Base-by-base conservation (phyloP, 2,797 vertebrate species). In the Brachyalestes nurse region DNA sequence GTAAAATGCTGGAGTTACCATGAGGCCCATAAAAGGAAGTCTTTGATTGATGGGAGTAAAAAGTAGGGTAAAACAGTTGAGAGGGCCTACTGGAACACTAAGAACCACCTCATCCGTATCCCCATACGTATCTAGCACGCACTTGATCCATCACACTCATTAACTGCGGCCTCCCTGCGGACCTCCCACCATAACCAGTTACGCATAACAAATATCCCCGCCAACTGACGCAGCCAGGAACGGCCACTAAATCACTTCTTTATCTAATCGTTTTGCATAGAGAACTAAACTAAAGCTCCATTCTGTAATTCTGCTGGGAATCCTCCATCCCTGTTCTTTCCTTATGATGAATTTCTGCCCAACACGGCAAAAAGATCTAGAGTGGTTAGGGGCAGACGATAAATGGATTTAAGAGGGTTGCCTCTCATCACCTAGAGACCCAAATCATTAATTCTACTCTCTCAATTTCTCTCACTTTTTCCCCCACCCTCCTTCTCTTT, bases 381-480 rank as follows among this genome's bases (percentile, higher is more conserved):
- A n/a, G 79, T 47, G 40, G 75, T 69, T 72, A 45, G 60, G 61
- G 75, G 67, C 71, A 71, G 72, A 84, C 47, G 74, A 84, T 81
- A 55, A 78, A 87, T 85, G 77, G 80, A 80, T 81, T 69, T 72
- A 81, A 75, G 42, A 82, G 72, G 42, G 34, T 38, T 40, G 55
- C 55, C 65, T 70, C 72, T 83, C 60, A 64, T 73, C 80, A 79
- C 81, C 77, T 75, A 16, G 16, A 64, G 58, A 64, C 60, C 82
- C 16, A 55, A 58, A 60, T 79, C 81, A 82, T 89, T 85, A 80
- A 85, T 83, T 84, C 55, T 23, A 40, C 67, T 64, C 23, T 64
- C 69, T 64, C 65, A 40, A 34, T 62, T 75, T 65, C 75, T 71
- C 21, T 19, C 51, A 17, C 5, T 81, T 51, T 73, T 74, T 34